Evolutionary conservation across 2,797 vertebrate species (phyloP), one percentile per base, ranked within the genome.

Genomic region (Glyptemys insculpta): DNA sequence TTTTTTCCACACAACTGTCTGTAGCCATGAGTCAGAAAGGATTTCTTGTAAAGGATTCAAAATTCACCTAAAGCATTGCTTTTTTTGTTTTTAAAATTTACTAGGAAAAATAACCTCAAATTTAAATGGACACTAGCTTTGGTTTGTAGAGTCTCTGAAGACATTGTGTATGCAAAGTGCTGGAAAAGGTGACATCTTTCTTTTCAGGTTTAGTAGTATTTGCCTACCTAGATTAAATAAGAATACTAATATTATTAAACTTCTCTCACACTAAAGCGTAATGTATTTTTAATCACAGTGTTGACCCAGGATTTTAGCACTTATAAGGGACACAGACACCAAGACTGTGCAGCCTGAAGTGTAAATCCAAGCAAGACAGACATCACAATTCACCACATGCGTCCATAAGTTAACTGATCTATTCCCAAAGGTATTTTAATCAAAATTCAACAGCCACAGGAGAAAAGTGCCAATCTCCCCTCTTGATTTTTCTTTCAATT

Each of bases 401-500:
- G 91, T 57, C 53, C 50, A 59, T 68, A 79, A 79, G 23, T 57
- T 80, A 87, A 68, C 1, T 1, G 0, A 0, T 44, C 54, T 44
- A 49, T 21, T 65, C 31, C 52, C 81, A 91, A 79, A 91, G 18
- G 59, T 91, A 56, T 74, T 86, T 50, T 91, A 59, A 96, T 88
- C 68, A 88, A 95, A 90, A 87, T 76, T 76, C 56, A 94, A 37
- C 25, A 93, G 31, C 49, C 44, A n/a, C 34, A 92, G 52, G 88
- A 72, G 19, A 74, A 88, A 96, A 88, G 53, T 62, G 87, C 25
- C n/a, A 89, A 62, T 85, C 93, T 79, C 85, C 3, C 21, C 52
- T 72, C 78, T 62, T 19, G 94, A 91, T 94, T 88, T 92, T 93
- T 85, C 95, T 91, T 92, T 78, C 88, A 83, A 21, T 16, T 83